phyloP scores from a whole-genome alignment of 2,797 vertebrate species.

The Spondyliosoma cantharus region DNA sequence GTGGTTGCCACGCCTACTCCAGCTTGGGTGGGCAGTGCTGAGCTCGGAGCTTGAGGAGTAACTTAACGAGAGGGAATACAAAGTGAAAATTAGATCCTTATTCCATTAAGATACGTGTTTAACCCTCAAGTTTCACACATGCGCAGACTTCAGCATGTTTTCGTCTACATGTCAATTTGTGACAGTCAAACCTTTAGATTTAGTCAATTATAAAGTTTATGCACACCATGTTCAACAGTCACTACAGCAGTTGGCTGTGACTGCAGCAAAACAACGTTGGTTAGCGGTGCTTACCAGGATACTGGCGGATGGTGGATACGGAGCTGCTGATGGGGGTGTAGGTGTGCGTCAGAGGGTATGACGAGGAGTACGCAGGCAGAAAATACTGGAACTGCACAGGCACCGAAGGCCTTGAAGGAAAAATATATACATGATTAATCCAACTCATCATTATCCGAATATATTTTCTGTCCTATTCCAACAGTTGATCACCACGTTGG shows the following conservation, averaged over 20 bases:
- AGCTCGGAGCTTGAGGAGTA: constrained; percentile 95
- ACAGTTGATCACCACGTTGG: background rate
- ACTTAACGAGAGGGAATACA: constrained; percentile 75
- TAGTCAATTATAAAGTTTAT: background rate
- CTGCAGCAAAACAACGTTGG: background rate
- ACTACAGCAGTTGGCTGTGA: no score
- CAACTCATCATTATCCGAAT: background rate
- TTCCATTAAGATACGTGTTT: background rate
- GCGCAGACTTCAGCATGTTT: background rate
- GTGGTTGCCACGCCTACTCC: constrained; percentile 95
- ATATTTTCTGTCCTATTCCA: background rate
- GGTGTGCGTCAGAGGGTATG: constrained; percentile 94
- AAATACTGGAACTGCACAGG: constrained; percentile 99
- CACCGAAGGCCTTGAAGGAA: constrained; percentile 87
- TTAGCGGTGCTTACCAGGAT: constrained; percentile 87
- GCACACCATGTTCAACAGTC: background rate
- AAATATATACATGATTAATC: constrained; percentile 1
- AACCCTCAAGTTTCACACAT: background rate
- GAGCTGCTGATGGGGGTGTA: constrained; percentile 98
- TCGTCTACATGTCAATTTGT: background rate
- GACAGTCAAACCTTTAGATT: background rate
- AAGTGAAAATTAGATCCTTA: background rate
- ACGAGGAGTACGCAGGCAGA: constrained; percentile 92
- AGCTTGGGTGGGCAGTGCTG: constrained; percentile 90
- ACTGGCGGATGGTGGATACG: constrained; percentile 95